Percentiles rank a stretch among this genome's conserved stretches.
These are phyloP conservation scores for Acromyrmex charruanus DNA, from an alignment of 1,140 invertebrate species.

Conservation along the genomic window DNA sequence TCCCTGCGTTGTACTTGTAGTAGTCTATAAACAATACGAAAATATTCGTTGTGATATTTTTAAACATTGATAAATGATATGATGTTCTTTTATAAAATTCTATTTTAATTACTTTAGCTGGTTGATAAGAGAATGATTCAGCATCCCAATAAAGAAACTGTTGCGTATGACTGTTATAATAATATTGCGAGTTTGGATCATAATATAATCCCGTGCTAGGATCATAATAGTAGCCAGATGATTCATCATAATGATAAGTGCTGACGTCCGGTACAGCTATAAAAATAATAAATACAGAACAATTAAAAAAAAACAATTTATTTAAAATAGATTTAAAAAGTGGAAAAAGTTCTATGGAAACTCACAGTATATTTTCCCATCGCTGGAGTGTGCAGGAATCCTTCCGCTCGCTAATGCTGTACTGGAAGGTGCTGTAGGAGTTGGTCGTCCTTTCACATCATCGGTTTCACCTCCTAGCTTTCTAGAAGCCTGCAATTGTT, in stretches of 20 bases:
- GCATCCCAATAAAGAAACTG: conserved; percentile 99
- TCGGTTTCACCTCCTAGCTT: conserved; percentile 84
- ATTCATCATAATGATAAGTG: conserved; percentile 97
- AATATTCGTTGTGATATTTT: background rate
- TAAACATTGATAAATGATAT: background rate
- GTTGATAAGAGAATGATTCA: conserved; percentile 92
- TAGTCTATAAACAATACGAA: conserved; percentile 56
- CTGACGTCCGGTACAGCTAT: conserved; percentile 94
- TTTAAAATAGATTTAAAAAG: background rate
- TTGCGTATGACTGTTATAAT: conserved; percentile 95
- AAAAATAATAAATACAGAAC: conserved; percentile 13
- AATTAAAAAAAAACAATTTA: background rate
- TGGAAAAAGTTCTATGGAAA: conserved; percentile 56
- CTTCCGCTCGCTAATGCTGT: conserved; percentile 84
- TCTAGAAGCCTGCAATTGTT: conserved; percentile 89
- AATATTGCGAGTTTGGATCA: conserved; percentile 97
- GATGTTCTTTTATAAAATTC: background rate
- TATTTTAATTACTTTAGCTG: conserved; percentile 87
- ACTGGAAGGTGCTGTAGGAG: conserved; percentile 86
- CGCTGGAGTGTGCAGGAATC: conserved; percentile 87
- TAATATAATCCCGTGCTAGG: conserved; percentile 97
- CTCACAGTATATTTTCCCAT: conserved; percentile 90
- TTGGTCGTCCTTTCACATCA: conserved; percentile 85
- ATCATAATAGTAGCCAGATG: conserved; percentile 99
- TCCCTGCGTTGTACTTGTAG: conserved; percentile 83